A percentile compares a stretch with the other conserved stretches of the same genome.
phyloP scores from a whole-genome alignment of 2,113 vertebrate genomes.

The Vimba vimba region DNA sequence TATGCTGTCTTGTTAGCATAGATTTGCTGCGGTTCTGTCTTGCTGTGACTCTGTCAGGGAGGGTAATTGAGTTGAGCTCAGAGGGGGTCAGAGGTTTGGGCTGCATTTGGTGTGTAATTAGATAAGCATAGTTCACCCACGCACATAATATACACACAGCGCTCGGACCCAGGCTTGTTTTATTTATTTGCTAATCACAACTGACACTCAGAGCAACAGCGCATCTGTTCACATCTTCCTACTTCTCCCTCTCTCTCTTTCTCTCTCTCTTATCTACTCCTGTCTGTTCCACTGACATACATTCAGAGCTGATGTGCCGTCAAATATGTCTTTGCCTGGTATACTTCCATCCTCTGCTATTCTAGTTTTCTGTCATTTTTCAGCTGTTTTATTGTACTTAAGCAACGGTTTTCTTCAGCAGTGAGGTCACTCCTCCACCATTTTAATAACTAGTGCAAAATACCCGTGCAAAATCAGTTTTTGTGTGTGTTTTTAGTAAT shows the following conservation, averaged over 20 bases:
- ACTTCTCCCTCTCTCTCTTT: neutral
- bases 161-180: constrained; percentile 9
- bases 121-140: constrained; percentile 28
- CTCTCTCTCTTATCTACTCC: neutral
- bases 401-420: neutral
- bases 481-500: too few relatives aligned
- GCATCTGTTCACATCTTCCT: constrained; percentile 36
- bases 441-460: too few relatives aligned
- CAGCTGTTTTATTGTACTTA: neutral
- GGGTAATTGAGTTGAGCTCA: constrained; percentile 43
- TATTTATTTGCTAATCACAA: constrained; percentile 46
- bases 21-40: constrained; percentile 39
- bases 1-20: constrained; percentile 44
- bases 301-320: constrained; percentile 11
- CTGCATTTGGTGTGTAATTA: constrained; percentile 35
- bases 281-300: constrained; percentile 22
- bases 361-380: neutral
- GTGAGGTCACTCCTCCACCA: neutral
- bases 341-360: neutral
- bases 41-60: constrained; percentile 26
- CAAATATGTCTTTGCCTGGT: neutral
- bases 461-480: too few relatives aligned
- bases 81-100: constrained; percentile 24
- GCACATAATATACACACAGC: constrained; percentile 24
- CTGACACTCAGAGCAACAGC: constrained; percentile 30